Evolutionary conservation across 1,140 invertebrate species (phyloP), one percentile per base, ranked within the genome.

Genomic region (Dinothrombium tinctorium): DNA sequence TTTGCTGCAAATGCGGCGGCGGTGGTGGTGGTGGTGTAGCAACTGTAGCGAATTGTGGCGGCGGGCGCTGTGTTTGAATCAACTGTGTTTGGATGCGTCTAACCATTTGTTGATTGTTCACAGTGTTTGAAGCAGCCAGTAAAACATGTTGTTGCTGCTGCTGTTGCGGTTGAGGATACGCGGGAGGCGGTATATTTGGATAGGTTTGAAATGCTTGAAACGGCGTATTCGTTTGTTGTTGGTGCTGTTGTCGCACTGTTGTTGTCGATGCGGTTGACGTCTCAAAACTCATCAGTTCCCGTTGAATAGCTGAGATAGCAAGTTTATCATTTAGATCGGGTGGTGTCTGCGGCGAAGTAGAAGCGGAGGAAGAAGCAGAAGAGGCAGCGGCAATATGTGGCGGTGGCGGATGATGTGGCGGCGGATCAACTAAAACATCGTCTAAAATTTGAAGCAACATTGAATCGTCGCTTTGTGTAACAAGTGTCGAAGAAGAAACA

Each of bases 241-340:
- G 47, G 23, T 42, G 48, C 33, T 49, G 43, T 31, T 48, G 28
- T 23, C 36, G 35, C 17, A 32, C 43, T 44, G 19, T 41, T 33
- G 25, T 48, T 40, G 43, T 38, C 41, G 23, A 51, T 38, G 7
- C 12, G 24, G 24, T 25, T 38, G 69, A 67, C 52, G 71, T 75
- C 56, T 71, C 71, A 50, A 66, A 73, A 50, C 74, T 74, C 81
- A 89, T 89, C 42, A 92, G 62, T 52, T 77, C 78, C 55, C 80
- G 73, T 51, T 83, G 77, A 52, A 92, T 92, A 8, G 72, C 77
- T 53, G 74, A 78, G 39, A 90, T 89, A 14, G 77, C 82, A 58
- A 75, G 69, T 54, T 73, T 73, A 51, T 82, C 77, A 49, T 72
- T 72, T 47, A 69, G 56, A 26, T 62, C 63, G 31, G 33, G 42